phyloP scores from a whole-genome alignment of 2,888 invertebrate genomes.

The Parnassius smintheus region DNA sequence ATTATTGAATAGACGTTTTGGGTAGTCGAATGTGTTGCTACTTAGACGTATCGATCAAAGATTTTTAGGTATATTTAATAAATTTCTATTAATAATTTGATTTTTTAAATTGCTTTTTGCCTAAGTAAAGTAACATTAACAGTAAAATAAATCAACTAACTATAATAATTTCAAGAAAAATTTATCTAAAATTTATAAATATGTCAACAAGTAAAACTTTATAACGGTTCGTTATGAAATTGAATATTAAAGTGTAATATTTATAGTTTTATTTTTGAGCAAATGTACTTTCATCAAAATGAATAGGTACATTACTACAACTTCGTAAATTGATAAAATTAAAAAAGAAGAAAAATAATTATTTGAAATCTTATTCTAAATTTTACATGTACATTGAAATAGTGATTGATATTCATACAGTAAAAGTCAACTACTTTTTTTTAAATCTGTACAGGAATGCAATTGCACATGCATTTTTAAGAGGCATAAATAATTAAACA shows the following conservation, averaged over 20 bases:
- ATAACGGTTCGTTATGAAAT: conserved; percentile 35
- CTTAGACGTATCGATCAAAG: no score
- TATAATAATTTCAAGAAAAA: conserved; percentile 4
- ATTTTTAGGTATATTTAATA: no score
- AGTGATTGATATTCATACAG: conserved; percentile 67
- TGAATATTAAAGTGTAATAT: conserved; percentile 34
- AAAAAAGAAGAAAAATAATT: conserved; percentile 14
- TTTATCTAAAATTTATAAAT: conserved; percentile 24
- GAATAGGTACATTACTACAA: background rate
- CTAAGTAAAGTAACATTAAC: no score
- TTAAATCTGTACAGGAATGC: conserved; percentile 61
- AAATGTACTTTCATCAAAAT: conserved; percentile 30
- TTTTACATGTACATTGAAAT: conserved; percentile 54
- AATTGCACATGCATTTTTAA: conserved; percentile 48
- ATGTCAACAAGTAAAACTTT: conserved; percentile 29
- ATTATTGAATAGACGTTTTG: no score
- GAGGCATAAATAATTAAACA: conserved; percentile 32
- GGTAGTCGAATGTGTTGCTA: no score
- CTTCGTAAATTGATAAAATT: conserved; percentile 17
- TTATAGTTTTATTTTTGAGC: conserved; percentile 16
- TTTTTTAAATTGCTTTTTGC: no score
- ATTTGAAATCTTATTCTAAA: conserved; percentile 47
- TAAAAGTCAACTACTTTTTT: conserved; percentile 62
- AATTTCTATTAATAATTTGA: no score
- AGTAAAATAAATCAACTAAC: background rate